Evolutionary conservation across 2,113 vertebrate species (phyloP).

Genomic region (Butastur rufipennis): DNA sequence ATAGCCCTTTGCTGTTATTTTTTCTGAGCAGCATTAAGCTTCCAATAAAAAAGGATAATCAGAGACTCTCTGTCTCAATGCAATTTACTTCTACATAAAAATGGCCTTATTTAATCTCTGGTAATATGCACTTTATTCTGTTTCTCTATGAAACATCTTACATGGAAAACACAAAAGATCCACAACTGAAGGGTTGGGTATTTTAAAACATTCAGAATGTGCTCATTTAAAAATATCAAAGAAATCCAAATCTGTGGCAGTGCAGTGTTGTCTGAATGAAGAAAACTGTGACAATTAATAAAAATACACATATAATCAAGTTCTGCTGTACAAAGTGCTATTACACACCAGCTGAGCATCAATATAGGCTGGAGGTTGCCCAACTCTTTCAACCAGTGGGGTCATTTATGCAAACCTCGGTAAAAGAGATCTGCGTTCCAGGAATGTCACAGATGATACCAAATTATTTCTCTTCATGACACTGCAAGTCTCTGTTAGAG

Average conservation of each 20-base stretch:
- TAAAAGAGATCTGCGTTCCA: not conserved
- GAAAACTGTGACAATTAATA: not conserved
- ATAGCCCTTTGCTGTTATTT: not conserved
- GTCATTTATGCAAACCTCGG: not conserved
- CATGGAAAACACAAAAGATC: not conserved
- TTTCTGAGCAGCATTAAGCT: not conserved
- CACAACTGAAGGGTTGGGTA: not conserved
- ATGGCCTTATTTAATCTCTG: not conserved
- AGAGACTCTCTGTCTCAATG: not conserved
- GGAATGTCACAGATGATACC: not conserved
- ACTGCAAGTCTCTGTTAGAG: not conserved
- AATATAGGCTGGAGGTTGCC: not conserved
- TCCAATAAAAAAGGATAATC: not conserved
- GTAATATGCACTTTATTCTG: not conserved
- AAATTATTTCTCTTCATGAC: not conserved
- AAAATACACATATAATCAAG: not conserved
- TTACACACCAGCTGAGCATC: not conserved
- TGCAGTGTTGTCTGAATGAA: not conserved
- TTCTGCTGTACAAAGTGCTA: not conserved
- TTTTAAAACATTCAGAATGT: not conserved
- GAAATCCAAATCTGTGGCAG: not conserved
- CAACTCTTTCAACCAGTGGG: not conserved
- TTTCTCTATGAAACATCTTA: not conserved
- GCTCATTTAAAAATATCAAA: not conserved
- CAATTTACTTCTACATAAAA: slow-evolving; percentile 5